Evolutionary conservation across 2,797 vertebrate species (phyloP).

Genomic region (Microcaecilia unicolor): DNA sequence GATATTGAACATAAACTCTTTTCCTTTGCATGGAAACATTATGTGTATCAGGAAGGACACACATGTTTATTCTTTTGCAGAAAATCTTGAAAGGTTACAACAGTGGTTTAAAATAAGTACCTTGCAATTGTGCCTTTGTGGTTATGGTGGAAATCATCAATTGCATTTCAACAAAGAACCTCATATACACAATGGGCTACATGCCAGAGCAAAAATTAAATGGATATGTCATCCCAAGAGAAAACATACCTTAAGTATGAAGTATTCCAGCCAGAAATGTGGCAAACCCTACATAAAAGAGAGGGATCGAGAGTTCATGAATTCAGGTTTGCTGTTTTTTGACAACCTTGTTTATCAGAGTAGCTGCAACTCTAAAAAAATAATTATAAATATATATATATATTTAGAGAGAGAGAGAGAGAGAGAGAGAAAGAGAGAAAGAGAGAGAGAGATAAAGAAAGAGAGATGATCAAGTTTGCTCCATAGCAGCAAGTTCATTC

Average conservation of each 20-base stretch:
- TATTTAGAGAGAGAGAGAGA: no score
- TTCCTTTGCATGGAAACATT: conserved; percentile 3
- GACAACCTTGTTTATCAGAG: conserved; percentile 43
- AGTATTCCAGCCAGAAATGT: conserved; percentile 28
- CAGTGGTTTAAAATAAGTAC: conserved; percentile 34
- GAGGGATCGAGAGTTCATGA: conserved; percentile 17
- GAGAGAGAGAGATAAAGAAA: no score
- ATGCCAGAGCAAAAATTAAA: conserved; percentile 47
- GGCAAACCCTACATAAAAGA: conserved; percentile 17
- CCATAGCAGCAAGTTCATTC: conserved; percentile 11
- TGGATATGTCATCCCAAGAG: conserved; percentile 17
- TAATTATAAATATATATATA: no score
- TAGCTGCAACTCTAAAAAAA: conserved; percentile 37
- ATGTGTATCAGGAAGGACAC: conserved; percentile 3
- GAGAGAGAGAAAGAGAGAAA: no score
- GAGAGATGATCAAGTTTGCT: conserved; percentile 22
- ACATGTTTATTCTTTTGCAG: background rate
- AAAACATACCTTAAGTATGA: conserved; percentile 39
- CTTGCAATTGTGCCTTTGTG: conserved; percentile 33
- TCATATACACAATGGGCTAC: conserved; percentile 34
- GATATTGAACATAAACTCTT: conserved; percentile 3
- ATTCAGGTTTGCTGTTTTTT: conserved; percentile 22
- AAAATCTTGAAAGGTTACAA: conserved; percentile 30
- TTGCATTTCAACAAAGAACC: conserved; percentile 30
- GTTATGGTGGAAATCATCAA: conserved; percentile 29